Percentiles rank a stretch among this genome's conserved stretches.
These are phyloP conservation scores for Salmo trutta DNA, from an alignment of 2,797 vertebrate species.

Conservation along the genomic window DNA sequence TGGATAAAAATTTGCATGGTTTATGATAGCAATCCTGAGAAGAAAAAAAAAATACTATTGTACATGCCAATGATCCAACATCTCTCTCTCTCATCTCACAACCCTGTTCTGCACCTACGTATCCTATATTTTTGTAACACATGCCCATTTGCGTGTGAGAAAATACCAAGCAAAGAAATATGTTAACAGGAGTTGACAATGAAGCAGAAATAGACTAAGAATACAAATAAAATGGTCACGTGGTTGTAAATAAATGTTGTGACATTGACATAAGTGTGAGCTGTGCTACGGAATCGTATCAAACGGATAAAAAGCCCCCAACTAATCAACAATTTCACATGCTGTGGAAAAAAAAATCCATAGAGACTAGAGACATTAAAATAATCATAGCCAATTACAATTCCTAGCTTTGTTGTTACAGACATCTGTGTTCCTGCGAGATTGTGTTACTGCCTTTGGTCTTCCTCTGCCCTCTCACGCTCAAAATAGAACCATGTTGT, in stretches of 20 bases:
- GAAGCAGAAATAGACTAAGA: too few relatives aligned
- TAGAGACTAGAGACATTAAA: not conserved
- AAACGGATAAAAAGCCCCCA: too few relatives aligned
- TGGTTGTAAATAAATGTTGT: too few relatives aligned
- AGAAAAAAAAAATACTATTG: not conserved
- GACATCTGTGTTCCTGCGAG: slow-evolving; percentile 56
- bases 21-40: slow-evolving; percentile 1
- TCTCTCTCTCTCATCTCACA: too few relatives aligned
- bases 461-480: slow-evolving; percentile 18
- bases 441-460: slow-evolving; percentile 9
- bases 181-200: too few relatives aligned
- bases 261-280: too few relatives aligned
- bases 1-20: slow-evolving; percentile 9
- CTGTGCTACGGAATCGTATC: too few relatives aligned
- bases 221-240: too few relatives aligned
- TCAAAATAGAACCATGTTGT: slow-evolving; percentile 33
- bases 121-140: too few relatives aligned
- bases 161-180: too few relatives aligned
- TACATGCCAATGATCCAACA: not conserved
- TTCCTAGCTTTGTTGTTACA: slow-evolving; percentile 58
- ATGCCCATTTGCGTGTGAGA: too few relatives aligned
- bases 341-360: not conserved
- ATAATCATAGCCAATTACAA: slow-evolving; percentile 48
- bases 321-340: not conserved
- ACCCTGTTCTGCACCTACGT: too few relatives aligned